A percentile compares a stretch with the other conserved stretches of the same genome.
These are phyloP conservation scores for Melanostoma mellinum DNA, from an alignment of 2,888 invertebrate genomes.

Conservation along the genomic window DNA sequence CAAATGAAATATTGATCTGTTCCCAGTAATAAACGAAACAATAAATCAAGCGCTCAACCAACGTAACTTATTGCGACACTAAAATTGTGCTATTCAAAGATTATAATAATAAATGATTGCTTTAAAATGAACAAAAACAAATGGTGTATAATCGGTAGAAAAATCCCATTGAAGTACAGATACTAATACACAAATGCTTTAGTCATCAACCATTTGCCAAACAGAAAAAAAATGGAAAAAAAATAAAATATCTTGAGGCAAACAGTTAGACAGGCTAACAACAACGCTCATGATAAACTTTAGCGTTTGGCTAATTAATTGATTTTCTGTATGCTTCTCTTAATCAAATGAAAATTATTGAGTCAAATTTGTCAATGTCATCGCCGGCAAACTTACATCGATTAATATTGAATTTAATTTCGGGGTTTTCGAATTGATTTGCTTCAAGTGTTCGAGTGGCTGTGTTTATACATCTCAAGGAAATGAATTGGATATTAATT, in stretches of 20 bases:
- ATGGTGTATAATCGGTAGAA: not conserved
- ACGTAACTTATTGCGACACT: constrained; percentile 65
- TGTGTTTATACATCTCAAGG: not conserved
- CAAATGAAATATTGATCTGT: constrained; percentile 61
- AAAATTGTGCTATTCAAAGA: constrained; percentile 52
- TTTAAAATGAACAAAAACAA: not conserved
- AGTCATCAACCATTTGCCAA: not conserved
- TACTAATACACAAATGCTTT: no score
- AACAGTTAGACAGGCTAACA: not conserved
- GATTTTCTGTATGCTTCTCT: constrained; percentile 60
- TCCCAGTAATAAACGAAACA: constrained; percentile 57
- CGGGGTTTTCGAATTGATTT: constrained; percentile 3
- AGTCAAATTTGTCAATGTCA: constrained; percentile 59
- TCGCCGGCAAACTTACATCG: constrained; percentile 50
- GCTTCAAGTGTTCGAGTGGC: not conserved
- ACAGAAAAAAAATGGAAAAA: not conserved
- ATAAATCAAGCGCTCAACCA: constrained; percentile 62
- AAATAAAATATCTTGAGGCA: constrained; percentile 13
- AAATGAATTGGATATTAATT: constrained; percentile 66
- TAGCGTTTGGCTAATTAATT: constrained; percentile 63
- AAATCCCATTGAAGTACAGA: no score
- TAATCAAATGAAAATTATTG: constrained; percentile 61
- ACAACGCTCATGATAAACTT: constrained; percentile 52
- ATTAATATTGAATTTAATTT: constrained; percentile 52
- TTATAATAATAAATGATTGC: constrained; percentile 39